Evolutionary conservation across 2,113 vertebrate genomes (phyloP).

Genomic region (Thunnus thynnus): DNA sequence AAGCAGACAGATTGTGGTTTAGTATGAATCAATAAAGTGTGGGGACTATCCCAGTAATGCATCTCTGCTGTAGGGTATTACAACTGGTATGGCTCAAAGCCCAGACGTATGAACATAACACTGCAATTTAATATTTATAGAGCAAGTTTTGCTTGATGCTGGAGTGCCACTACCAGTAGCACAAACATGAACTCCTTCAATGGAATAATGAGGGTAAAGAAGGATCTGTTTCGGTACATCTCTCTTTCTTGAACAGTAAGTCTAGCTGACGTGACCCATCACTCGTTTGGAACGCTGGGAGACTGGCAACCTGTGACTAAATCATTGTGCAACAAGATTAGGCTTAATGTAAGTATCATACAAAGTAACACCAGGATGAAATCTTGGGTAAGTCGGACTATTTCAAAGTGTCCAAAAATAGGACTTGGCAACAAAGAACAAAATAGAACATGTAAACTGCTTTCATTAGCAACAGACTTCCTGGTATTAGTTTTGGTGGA

Average conservation of each 20-base stretch:
- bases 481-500: constrained; percentile 6
- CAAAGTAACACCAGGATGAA: constrained; percentile 25
- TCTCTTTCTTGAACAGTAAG: not conserved
- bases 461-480: constrained; percentile 1
- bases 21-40: not conserved
- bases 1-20: constrained; percentile 1
- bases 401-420: constrained; percentile 51
- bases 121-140: constrained; percentile 25
- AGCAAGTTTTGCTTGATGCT: not conserved
- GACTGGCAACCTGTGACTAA: constrained; percentile 40
- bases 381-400: constrained; percentile 12
- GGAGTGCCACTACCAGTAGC: not conserved
- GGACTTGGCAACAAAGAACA: constrained; percentile 19
- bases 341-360: constrained; percentile 44
- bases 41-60: constrained; percentile 1
- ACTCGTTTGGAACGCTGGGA: constrained; percentile 13
- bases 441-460: not conserved
- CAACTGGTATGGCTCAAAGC: not conserved
- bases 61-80: not conserved
- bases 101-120: constrained; percentile 29
- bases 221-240: not conserved
- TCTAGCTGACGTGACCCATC: constrained; percentile 1
- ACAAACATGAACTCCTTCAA: not conserved
- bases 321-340: constrained; percentile 52
- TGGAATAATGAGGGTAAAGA: not conserved